Base-by-base conservation (phyloP, 2,888 invertebrate species). In the Notodonta dromedarius region DNA sequence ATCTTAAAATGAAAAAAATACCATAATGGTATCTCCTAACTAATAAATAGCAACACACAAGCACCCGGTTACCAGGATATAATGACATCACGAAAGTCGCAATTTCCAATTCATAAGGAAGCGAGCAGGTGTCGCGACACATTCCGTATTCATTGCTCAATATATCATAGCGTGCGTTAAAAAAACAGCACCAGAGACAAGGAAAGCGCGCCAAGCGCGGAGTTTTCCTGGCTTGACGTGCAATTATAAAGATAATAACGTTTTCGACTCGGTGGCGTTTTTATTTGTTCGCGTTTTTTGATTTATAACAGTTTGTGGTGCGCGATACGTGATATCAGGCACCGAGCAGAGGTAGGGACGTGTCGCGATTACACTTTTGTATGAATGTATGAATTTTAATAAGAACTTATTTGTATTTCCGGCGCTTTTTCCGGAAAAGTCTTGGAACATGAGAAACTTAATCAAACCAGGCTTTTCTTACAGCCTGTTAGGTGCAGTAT, bases 171-270 rank as follows among this genome's bases (percentile, higher is more conserved):
- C 78, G 69, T 70, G 74, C 80, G 82, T 78, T 82, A 80, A 86
- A 86, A 82, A 83, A 56, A 84, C 79, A 76, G 67, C 70, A 74
- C 73, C 77, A 78, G 79, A 79, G 81, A 78, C 72, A 71, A 71
- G 78, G 74, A 82, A 81, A 83, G 78, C 75, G 74, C 77, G 83
- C 78, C 77, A 80, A 85, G 83, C 84, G 79, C 78, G 78, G 80
- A 77, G 82, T 82, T 86, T 86, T 85, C 85, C 85, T 86, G 84
- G 81, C 87, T 87, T 93, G 93, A 93, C 93, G 90, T 93, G 91
- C 93, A 93, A 93, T 93, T 93, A 93, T 90, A 93, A 91, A 92
- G 92, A 93, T 93, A 93, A 93, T 93, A 93, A 93, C 90, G 88
- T 90, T 92, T 91, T 91, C 92, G 90, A 88, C 90, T 90, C 88